These are phyloP conservation scores for Ellobius talpinus DNA, from an alignment of 2,113 vertebrate species.

Conservation along the genomic window DNA sequence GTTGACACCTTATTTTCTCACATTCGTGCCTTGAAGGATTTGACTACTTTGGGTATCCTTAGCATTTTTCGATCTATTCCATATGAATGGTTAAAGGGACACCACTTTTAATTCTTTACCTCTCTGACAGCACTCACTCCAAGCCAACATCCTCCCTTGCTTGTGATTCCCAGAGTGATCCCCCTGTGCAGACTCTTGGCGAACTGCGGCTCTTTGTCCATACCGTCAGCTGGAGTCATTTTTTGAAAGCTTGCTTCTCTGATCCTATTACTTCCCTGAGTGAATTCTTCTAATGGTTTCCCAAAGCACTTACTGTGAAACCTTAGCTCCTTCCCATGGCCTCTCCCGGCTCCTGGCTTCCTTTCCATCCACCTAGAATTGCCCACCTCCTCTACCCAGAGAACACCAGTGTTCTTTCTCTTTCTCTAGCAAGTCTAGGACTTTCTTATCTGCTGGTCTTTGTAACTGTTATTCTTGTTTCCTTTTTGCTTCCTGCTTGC, in stretches of 20 bases:
- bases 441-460: not conserved
- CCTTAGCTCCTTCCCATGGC: conserved; percentile 19
- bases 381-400: not conserved
- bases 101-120: not conserved
- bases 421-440: not conserved
- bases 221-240: not conserved
- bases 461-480: not conserved
- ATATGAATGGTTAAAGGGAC: not conserved
- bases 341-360: not conserved
- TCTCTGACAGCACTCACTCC: not conserved
- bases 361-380: not conserved
- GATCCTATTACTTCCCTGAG: conserved; percentile 42
- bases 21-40: not conserved
- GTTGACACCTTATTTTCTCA: not conserved
- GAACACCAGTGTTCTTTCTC: not conserved
- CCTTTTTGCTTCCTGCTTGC: not conserved
- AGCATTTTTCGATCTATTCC: not conserved
- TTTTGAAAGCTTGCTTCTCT: conserved; percentile 57
- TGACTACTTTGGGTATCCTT: not conserved
- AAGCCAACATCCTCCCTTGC: not conserved
- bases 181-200: not conserved
- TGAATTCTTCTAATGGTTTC: conserved; percentile 65
- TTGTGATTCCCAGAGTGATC: not conserved
- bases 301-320: not conserved
- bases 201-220: not conserved